Percentiles rank a stretch among this genome's conserved stretches.
phyloP scores from a whole-genome alignment of 2,888 invertebrate species.

The Pegoplata infirma region DNA sequence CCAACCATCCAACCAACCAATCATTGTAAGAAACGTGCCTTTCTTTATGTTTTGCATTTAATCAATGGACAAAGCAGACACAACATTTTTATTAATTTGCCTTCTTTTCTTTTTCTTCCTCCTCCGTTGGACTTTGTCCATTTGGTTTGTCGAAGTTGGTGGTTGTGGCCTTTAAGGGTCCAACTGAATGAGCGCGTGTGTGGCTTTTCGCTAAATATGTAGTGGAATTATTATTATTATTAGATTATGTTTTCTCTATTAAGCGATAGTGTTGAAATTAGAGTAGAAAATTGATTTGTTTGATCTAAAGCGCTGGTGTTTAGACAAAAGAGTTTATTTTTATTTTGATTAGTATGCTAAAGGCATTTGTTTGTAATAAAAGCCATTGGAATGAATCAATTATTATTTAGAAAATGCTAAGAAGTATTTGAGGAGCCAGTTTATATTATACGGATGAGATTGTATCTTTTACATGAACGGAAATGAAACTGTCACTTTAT shows the following conservation, averaged over 20 bases:
- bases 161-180: not conserved
- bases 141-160: conserved; percentile 21
- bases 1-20: not conserved
- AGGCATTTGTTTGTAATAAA: conserved; percentile 40
- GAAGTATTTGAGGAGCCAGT: conserved; percentile 5
- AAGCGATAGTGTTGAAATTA: conserved; percentile 65
- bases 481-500: conserved; percentile 51
- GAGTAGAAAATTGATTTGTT: conserved; percentile 62
- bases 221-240: conserved; percentile 30
- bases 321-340: no score
- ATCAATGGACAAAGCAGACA: conserved; percentile 47
- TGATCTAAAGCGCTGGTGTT: conserved; percentile 55
- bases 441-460: conserved; percentile 10
- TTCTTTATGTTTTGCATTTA: conserved; percentile 44
- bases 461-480: conserved; percentile 28
- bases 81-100: conserved; percentile 26
- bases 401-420: conserved; percentile 20
- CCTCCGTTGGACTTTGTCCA: conserved; percentile 46
- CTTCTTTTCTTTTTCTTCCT: not conserved
- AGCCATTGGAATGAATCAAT: conserved; percentile 20
- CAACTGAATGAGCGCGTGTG: conserved; percentile 38
- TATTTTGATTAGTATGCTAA: conserved; percentile 57
- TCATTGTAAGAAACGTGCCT: conserved; percentile 35
- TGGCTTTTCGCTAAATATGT: conserved; percentile 51
- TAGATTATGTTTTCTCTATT: conserved; percentile 59